Evolutionary conservation across 1,140 invertebrate genomes (phyloP).

Genomic region (Danaus plexippus): DNA sequence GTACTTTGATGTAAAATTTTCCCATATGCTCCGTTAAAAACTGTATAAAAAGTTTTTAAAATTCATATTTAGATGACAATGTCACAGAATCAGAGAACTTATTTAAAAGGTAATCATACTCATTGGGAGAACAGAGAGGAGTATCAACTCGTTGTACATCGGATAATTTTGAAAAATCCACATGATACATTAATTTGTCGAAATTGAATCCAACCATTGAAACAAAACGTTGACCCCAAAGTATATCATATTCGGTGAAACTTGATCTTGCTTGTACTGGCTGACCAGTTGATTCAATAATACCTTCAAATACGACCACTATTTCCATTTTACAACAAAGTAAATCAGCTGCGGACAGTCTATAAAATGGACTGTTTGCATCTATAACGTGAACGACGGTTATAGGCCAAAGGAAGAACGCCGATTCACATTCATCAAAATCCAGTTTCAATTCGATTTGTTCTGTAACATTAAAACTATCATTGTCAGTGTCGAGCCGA

Average conservation of each 20-base stretch:
- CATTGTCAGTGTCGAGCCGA: slow-evolving; percentile 81
- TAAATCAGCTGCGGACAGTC: slow-evolving; percentile 85
- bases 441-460: slow-evolving; percentile 81
- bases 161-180: slow-evolving; percentile 89
- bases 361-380: slow-evolving; percentile 81
- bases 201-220: slow-evolving; percentile 84
- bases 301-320: slow-evolving; percentile 83
- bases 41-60: neutral
- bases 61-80: slow-evolving; percentile 8
- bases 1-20: no score
- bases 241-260: slow-evolving; percentile 78
- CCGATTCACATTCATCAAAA: slow-evolving; percentile 80
- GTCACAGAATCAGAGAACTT: slow-evolving; percentile 7
- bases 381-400: slow-evolving; percentile 84
- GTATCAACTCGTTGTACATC: slow-evolving; percentile 87
- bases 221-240: slow-evolving; percentile 81
- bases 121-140: slow-evolving; percentile 85
- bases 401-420: slow-evolving; percentile 92
- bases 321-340: slow-evolving; percentile 82
- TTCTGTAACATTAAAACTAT: slow-evolving; percentile 73
- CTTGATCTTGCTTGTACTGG: slow-evolving; percentile 76
- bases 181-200: slow-evolving; percentile 84
- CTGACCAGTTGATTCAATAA: slow-evolving; percentile 80
- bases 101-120: slow-evolving; percentile 56
- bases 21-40: no score